phyloP scores from a whole-genome alignment of 2,888 invertebrate species.

The Rhabditoides inermis region DNA sequence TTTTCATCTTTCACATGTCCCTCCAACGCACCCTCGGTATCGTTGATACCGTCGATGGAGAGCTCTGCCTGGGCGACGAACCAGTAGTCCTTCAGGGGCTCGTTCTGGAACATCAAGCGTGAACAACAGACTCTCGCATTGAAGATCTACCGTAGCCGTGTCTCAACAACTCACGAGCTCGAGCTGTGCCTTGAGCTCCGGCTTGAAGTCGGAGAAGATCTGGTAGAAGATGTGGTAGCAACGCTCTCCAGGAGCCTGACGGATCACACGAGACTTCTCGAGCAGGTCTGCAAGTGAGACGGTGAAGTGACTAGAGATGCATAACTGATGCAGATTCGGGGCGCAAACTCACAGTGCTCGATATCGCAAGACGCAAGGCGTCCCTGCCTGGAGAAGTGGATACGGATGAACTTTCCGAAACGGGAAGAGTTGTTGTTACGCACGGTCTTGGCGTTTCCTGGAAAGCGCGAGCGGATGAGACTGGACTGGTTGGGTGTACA shows the following conservation, averaged over 20 bases:
- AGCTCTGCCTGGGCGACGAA: constrained; percentile 88
- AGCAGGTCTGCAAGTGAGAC: constrained; percentile 84
- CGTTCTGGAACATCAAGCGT: constrained; percentile 23
- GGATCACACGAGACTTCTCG: constrained; percentile 99
- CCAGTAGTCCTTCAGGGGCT: constrained; percentile 30
- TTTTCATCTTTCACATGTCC: no score
- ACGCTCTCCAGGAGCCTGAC: constrained; percentile 92
- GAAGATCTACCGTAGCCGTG: no score
- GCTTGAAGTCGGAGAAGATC: constrained; percentile 58
- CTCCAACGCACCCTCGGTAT: constrained; percentile 88
- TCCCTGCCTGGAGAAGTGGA: constrained; percentile 96
- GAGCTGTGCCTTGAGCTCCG: constrained; percentile 33
- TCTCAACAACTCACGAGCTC: constrained; percentile 64
- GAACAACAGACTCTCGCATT: no score
- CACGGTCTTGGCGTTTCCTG: constrained; percentile 98
- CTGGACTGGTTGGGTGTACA: no score
- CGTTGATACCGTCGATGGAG: constrained; percentile 84
- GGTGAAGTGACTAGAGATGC: no score
- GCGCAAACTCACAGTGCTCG: constrained; percentile 97
- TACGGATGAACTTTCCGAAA: constrained; percentile 99
- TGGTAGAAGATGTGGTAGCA: constrained; percentile 99
- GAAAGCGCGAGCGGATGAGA: no score
- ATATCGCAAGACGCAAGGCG: constrained; percentile 99
- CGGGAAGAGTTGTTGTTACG: constrained; percentile 99
- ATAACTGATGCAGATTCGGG: no score